Percentiles rank a stretch among this genome's conserved stretches.
These are phyloP conservation scores for Nebria brevicollis DNA, from an alignment of 2,888 invertebrate genomes.

Conservation along the genomic window DNA sequence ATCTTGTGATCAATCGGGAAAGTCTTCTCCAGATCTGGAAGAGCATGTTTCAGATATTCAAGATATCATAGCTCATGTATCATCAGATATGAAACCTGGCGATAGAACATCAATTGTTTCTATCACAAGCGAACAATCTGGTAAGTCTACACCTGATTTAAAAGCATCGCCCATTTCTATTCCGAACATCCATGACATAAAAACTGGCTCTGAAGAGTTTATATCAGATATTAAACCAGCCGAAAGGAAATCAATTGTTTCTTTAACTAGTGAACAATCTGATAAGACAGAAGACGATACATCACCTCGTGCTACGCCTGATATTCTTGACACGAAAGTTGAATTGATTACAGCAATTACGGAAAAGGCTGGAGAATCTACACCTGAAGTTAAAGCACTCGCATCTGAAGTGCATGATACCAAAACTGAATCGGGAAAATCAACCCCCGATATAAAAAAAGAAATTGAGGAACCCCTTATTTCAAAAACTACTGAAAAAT, in stretches of 20 bases:
- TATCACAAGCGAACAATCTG: slow-evolving; percentile 3
- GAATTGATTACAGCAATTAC: slow-evolving; percentile 20
- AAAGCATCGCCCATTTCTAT: slow-evolving; percentile 19
- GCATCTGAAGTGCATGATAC: background rate
- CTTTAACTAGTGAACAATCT: background rate
- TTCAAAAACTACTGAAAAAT: background rate
- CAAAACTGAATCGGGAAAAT: slow-evolving; percentile 20
- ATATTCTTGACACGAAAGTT: background rate
- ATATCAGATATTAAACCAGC: slow-evolving; percentile 46
- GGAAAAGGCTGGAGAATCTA: background rate
- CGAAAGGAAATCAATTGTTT: background rate
- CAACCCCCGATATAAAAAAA: slow-evolving; percentile 22
- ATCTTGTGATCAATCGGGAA: slow-evolving; percentile 36
- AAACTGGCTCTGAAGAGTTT: slow-evolving; percentile 18
- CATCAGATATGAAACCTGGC: slow-evolving; percentile 44
- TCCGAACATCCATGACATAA: slow-evolving; percentile 14
- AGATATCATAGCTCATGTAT: slow-evolving; percentile 29
- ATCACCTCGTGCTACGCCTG: background rate
- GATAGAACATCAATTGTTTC: slow-evolving; percentile 43
- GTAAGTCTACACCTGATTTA: slow-evolving; percentile 6
- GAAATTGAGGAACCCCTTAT: slow-evolving; percentile 39
- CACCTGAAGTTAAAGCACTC: background rate
- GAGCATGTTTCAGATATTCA: slow-evolving; percentile 30
- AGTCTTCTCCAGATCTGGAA: slow-evolving; percentile 30
- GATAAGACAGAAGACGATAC: background rate